These are phyloP conservation scores for Apteryx owenii DNA, from an alignment of 2,113 vertebrate genomes.

Conservation along the genomic window DNA sequence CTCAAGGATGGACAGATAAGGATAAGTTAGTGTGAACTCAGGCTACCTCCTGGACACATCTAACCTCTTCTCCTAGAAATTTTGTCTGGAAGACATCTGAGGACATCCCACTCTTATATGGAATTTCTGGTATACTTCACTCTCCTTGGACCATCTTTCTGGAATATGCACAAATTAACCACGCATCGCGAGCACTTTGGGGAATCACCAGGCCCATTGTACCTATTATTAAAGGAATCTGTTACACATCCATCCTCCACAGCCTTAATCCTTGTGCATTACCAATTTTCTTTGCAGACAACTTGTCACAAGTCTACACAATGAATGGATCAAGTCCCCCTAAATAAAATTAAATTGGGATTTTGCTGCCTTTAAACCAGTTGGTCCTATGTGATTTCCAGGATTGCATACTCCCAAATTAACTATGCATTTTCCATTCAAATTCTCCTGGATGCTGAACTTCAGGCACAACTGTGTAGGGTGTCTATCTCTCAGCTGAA, in stretches of 20 bases:
- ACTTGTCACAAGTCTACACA: not conserved
- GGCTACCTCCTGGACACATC: not conserved
- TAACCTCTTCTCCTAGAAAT: not conserved
- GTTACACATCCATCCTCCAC: not conserved
- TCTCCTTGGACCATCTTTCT: not conserved
- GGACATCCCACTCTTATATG: not conserved
- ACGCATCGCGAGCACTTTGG: not conserved
- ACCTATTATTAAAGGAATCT: not conserved
- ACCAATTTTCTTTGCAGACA: not conserved
- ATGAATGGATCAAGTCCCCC: not conserved
- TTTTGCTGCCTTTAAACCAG: not conserved
- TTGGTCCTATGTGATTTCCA: not conserved
- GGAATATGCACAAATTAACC: not conserved
- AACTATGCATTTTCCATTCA: not conserved
- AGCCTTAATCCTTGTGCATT: not conserved
- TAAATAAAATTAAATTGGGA: not conserved
- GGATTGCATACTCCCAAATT: not conserved
- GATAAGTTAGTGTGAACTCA: not conserved
- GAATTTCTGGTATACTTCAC: not conserved
- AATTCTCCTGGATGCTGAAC: not conserved
- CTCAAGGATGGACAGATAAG: not conserved
- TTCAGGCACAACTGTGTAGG: not conserved
- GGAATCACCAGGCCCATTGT: not conserved
- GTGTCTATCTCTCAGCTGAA: not conserved
- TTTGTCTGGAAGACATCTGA: not conserved